Conservation (phyloP, 2,797 vertebrate genomes). For the Morelia viridis region DNA sequence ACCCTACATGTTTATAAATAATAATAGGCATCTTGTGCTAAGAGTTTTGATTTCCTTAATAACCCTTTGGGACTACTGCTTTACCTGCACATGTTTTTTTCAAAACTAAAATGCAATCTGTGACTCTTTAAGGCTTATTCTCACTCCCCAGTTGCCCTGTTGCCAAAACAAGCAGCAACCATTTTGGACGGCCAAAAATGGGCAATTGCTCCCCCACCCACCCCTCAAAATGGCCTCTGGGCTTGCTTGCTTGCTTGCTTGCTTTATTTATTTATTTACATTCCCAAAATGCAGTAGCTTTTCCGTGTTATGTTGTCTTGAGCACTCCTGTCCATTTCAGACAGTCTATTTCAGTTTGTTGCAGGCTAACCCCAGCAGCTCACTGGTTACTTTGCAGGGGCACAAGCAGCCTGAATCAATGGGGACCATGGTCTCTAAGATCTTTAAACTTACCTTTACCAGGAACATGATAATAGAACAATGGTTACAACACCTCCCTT, state of each 20-base stretch:
- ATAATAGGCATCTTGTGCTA: neutral
- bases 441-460: neutral
- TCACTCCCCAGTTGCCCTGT: neutral
- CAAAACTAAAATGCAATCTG: neutral
- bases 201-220: neutral
- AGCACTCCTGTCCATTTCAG: neutral
- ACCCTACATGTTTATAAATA: neutral
- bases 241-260: no score
- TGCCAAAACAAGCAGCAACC: neutral
- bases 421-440: neutral
- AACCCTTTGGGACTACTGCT: neutral
- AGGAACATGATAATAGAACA: neutral
- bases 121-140: neutral
- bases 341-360: neutral
- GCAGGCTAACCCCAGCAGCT: neutral
- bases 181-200: neutral
- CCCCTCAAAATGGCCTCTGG: neutral
- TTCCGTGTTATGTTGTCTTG: neutral
- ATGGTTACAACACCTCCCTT: neutral
- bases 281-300: neutral
- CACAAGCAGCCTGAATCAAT: neutral
- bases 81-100: neutral
- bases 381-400: neutral
- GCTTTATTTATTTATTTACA: neutral
- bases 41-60: neutral